Evolutionary conservation across 2,113 vertebrate genomes (phyloP).

Genomic region (Chlamydotis undulata): DNA sequence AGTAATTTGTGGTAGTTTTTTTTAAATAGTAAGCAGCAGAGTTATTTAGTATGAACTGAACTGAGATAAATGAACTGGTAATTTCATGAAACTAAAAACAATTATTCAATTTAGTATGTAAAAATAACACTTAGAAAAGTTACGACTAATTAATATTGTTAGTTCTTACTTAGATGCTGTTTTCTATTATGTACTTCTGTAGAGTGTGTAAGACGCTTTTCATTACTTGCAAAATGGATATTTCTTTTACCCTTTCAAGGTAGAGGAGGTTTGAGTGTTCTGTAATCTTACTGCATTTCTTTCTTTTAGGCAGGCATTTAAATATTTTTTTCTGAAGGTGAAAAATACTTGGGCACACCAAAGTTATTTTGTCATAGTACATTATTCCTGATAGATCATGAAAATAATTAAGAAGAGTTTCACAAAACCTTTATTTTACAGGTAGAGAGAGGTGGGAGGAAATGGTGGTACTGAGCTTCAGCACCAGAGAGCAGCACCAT

Average conservation of each 20-base stretch:
- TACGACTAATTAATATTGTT: neutral
- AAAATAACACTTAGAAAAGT: neutral
- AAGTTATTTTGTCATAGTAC: neutral
- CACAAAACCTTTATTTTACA: neutral
- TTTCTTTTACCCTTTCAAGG: neutral
- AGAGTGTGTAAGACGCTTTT: neutral
- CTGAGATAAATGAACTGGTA: neutral
- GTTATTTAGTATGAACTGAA: neutral
- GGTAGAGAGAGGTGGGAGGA: neutral
- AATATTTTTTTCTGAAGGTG: neutral
- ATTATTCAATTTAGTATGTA: neutral
- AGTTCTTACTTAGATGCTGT: neutral
- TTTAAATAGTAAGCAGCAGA: neutral
- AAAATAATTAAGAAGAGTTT: neutral
- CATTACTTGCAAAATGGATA: neutral
- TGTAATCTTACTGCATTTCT: neutral
- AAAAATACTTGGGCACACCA: neutral
- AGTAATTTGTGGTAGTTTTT: neutral
- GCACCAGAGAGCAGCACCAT: slow-evolving; percentile 69
- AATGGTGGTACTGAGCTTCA: slow-evolving; percentile 53
- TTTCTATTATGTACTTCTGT: neutral
- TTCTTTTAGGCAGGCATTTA: neutral
- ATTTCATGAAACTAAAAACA: neutral
- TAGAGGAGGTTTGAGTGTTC: neutral
- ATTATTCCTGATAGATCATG: neutral